These are phyloP conservation scores for Platichthys flesus DNA, from an alignment of 2,113 vertebrate genomes.

Conservation along the genomic window DNA sequence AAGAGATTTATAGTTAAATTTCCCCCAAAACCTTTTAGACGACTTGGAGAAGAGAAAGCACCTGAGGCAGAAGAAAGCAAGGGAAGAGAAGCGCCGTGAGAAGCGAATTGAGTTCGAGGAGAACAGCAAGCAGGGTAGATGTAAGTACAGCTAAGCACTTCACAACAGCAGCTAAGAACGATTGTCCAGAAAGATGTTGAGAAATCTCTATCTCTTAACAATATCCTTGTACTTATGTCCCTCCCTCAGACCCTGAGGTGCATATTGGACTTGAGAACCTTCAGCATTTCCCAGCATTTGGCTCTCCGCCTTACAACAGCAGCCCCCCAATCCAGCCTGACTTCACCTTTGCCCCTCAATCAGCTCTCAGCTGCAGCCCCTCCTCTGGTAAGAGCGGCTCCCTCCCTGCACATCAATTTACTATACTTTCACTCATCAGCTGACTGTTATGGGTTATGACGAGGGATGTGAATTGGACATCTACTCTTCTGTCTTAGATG, in stretches of 20 bases:
- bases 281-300: slow-evolving; percentile 97
- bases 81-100: slow-evolving; percentile 94
- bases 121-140: slow-evolving; percentile 96
- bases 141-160: slow-evolving; percentile 79
- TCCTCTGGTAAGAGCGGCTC: slow-evolving; percentile 71
- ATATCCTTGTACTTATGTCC: neutral
- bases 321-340: slow-evolving; percentile 68
- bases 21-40: slow-evolving; percentile 75
- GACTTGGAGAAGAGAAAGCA: slow-evolving; percentile 95
- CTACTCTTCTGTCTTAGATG: slow-evolving; percentile 66
- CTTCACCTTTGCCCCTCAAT: slow-evolving; percentile 70
- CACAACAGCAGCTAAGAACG: neutral
- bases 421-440: too few relatives aligned
- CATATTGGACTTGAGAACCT: slow-evolving; percentile 97
- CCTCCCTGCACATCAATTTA: neutral
- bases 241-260: slow-evolving; percentile 91
- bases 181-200: neutral
- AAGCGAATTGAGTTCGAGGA: slow-evolving; percentile 97
- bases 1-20: neutral
- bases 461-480: neutral
- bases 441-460: neutral
- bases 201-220: neutral
- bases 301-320: slow-evolving; percentile 79
- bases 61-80: slow-evolving; percentile 93
- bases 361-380: slow-evolving; percentile 81